Base-by-base conservation (phyloP, 2,888 invertebrate species). In the Pedicia rivosa region DNA sequence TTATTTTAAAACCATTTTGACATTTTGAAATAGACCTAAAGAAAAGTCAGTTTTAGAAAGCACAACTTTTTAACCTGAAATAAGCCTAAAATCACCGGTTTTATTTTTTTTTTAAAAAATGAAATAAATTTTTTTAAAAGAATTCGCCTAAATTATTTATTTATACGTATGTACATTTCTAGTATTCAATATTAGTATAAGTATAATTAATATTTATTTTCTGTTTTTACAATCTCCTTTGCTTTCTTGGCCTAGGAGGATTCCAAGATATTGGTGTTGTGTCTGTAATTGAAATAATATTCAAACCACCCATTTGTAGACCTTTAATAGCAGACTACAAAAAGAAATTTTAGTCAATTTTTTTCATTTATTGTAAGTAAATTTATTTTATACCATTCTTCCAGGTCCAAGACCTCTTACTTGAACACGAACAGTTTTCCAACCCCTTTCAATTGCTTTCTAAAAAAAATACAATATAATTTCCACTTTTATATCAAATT, bases 251-350 rank as follows among this genome's bases (percentile, higher is more conserved):
- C 42, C 92, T 65, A 3, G 79, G 80, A 22, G 84, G 80, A 57
- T 73, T 74, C 76, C 78, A 83, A 1, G 86, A 80, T 5, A 92
- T 78, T 37, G 67, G 74, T 1, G 95, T 94, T 48, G 66, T 72
- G 56, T 97, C 95, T n/a, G 94, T 91, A 37, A 97, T 72, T 5
- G 94, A 94, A 13, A 92, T 68, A 46, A 97, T 78, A 42, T 88
- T 72, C 25, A 94, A 54, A 10, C 95, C 95, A 35, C 81, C 78
- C 79, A 92, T 83, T 62, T 90, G 79, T 14, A 97, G 59, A 2
- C 95, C 95, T 65, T 94, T 94, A 31, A 97, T 75, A 5, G 91
- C 77, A 30, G 92, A 77, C 91, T 90, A 39, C 38, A 45, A 47
- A 42, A 25, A 4, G 9, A 16, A 17, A 12, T 16, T 7, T 8